These are phyloP conservation scores for Habroteleia sp. DNA, from an alignment of 2,888 invertebrate species.

Conservation along the genomic window DNA sequence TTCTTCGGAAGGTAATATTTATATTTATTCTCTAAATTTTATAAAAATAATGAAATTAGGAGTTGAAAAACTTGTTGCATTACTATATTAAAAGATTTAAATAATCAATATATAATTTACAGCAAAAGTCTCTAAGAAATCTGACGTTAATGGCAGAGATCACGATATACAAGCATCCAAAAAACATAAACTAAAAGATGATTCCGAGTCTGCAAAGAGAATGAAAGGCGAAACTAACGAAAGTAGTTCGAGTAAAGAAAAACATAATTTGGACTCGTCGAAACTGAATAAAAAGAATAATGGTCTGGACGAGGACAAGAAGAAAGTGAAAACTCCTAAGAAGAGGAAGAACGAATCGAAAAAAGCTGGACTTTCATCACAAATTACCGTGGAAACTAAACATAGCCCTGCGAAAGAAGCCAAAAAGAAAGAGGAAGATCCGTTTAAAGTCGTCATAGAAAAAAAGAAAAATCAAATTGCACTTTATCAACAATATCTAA, in stretches of 20 bases:
- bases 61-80: not conserved
- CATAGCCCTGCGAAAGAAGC: constrained; percentile 34
- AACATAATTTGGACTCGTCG: constrained; percentile 33
- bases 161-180: too few relatives aligned
- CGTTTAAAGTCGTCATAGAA: constrained; percentile 87
- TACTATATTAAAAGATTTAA: too few relatives aligned
- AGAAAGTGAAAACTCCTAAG: constrained; percentile 12
- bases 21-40: not conserved
- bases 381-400: constrained; percentile 58
- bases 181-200: not conserved
- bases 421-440: constrained; percentile 71
- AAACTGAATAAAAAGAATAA: constrained; percentile 11
- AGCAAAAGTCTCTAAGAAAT: too few relatives aligned
- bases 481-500: constrained; percentile 88
- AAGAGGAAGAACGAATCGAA: constrained; percentile 24
- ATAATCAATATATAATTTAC: too few relatives aligned
- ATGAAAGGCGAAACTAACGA: not conserved
- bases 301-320: constrained; percentile 3
- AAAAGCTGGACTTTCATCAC: constrained; percentile 4
- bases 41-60: too few relatives aligned
- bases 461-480: constrained; percentile 85
- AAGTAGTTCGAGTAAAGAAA: constrained; percentile 4
- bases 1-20: constrained; percentile 17
- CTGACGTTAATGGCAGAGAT: too few relatives aligned
- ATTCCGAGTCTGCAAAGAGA: not conserved